phyloP scores from a whole-genome alignment of 2,113 vertebrate species.

The Serinus canaria region DNA sequence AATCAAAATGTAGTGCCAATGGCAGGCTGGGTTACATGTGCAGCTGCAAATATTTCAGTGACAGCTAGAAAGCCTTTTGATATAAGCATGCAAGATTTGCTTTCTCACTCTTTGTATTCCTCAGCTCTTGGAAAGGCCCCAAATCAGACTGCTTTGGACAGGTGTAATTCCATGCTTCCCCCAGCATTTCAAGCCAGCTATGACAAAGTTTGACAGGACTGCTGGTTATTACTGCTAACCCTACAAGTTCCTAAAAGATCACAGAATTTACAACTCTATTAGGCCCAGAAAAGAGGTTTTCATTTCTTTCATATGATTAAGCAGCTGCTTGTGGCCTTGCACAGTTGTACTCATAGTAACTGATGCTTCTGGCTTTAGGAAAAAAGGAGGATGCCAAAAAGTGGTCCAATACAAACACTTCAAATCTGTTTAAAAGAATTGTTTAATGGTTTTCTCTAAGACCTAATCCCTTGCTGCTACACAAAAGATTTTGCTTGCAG shows the following conservation, averaged over 20 bases:
- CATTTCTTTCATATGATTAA: neutral
- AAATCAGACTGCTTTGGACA: neutral
- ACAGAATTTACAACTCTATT: neutral
- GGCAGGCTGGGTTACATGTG: neutral
- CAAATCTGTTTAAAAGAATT: neutral
- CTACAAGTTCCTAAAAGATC: neutral
- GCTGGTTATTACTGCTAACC: neutral
- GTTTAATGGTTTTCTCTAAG: neutral
- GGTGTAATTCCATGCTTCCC: neutral
- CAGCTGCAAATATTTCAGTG: neutral
- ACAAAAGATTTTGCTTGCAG: neutral
- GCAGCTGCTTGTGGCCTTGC: neutral
- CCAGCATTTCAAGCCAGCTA: neutral
- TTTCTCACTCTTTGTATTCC: neutral
- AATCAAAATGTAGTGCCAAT: neutral
- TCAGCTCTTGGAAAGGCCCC: neutral
- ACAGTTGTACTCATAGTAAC: neutral
- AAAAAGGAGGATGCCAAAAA: neutral
- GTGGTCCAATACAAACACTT: neutral
- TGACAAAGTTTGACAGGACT: neutral
- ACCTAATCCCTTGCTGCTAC: neutral
- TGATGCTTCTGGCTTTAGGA: neutral
- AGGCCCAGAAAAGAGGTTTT: neutral
- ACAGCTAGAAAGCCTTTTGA: neutral
- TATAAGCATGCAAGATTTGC: neutral